These are phyloP conservation scores for Cerceris rybyensis DNA, from an alignment of 2,888 invertebrate genomes.

Conservation along the genomic window DNA sequence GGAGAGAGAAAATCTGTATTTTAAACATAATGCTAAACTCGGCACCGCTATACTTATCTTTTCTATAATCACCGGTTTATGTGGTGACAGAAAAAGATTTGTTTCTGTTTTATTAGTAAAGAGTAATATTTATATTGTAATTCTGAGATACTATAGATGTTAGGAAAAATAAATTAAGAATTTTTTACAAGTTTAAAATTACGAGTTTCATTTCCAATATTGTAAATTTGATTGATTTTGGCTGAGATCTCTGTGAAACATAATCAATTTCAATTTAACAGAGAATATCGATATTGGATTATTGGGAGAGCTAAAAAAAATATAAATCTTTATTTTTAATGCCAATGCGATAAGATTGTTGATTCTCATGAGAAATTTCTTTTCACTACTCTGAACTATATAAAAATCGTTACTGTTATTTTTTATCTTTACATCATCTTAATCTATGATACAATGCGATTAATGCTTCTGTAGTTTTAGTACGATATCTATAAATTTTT, in stretches of 20 bases:
- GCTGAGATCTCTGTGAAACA: background rate
- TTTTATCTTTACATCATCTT: conserved; percentile 36
- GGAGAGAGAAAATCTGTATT: conserved; percentile 61
- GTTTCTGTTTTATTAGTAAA: conserved; percentile 55
- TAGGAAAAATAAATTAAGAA: conserved; percentile 59
- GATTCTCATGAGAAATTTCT: conserved; percentile 33
- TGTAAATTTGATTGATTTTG: conserved; percentile 18
- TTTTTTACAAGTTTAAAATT: conserved; percentile 57
- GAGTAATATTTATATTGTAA: conserved; percentile 58
- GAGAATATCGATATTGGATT: too few species aligned
- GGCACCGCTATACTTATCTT: conserved; percentile 62
- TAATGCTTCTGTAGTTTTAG: conserved; percentile 53
- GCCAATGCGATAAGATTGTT: conserved; percentile 20
- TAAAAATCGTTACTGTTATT: conserved; percentile 27
- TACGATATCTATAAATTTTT: conserved; percentile 43
- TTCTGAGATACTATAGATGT: conserved; percentile 49
- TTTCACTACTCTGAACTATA: conserved; percentile 14
- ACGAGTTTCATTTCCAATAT: conserved; percentile 55
- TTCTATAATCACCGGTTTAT: conserved; percentile 36
- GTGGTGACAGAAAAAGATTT: conserved; percentile 46
- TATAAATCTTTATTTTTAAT: too few species aligned
- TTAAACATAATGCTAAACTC: conserved; percentile 53
- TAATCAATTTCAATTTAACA: background rate
- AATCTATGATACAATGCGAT: conserved; percentile 42
- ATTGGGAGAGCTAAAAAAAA: too few species aligned